Base-by-base conservation (phyloP, 2,888 invertebrate genomes). In the Pseudococcus jackbeardsleyi region DNA sequence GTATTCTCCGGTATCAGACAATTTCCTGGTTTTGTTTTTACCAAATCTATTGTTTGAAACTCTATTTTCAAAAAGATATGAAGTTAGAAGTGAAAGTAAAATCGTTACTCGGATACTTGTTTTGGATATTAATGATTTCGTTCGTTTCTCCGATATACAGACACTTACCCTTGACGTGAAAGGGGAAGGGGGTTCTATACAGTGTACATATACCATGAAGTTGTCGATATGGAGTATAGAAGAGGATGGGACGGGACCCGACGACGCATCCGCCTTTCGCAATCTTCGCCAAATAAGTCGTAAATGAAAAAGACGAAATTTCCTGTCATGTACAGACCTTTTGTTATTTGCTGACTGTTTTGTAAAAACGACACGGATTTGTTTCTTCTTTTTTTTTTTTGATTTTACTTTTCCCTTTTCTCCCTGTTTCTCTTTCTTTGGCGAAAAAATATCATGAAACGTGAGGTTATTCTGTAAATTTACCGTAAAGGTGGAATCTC, bases 11-110 rank as follows among this genome's bases (percentile, higher is more conserved):
- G 79, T 79, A 79, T 79, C 79, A 79, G 79, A 19, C 79, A 79
- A 79, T 79, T 79, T 79, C 79, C 79, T 79, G 79, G 79, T 79
- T 79, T 42, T 79, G 79, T 79, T 79, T 79, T 79, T 79, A 79
- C 79, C 42, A 79, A 79, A 79, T 79, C 79, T 79, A 79, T 79
- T 79, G 79, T 79, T 79, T 39, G 79, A 79, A 50, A 54, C 77
- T 79, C 48, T 46, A 87, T 33, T 87, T 87, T 87, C 77, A 79
- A 79, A 87, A 87, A 87, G 50, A 50, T 68, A 54, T 50, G 77
- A 87, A 87, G 87, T 79, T 87, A 77, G n/a, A 72, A 86, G 48
- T 77, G 79, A 87, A 87, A 86, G 87, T 79, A 79, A 87, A 72
- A 79, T 79, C 39, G 48, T 79, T 87, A 87, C 79, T 79, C 42